Evolutionary conservation across 2,888 invertebrate species (phyloP).

Genomic region (Mesoligia furuncula): DNA sequence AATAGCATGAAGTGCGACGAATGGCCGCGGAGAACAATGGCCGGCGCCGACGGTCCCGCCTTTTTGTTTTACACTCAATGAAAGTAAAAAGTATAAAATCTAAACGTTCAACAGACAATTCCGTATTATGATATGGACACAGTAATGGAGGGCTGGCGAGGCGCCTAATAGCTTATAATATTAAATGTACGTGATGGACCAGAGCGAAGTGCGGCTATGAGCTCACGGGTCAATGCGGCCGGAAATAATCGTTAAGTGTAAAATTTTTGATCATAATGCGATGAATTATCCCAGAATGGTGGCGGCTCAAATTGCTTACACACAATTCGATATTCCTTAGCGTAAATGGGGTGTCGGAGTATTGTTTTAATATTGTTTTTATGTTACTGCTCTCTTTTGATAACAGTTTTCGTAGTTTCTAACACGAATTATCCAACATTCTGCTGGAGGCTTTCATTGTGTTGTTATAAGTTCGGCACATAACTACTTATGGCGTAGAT

Average conservation of each 20-base stretch:
- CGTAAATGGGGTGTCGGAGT: conserved; percentile 30
- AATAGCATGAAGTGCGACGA: conserved; percentile 91
- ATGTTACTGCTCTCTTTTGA: conserved; percentile 9
- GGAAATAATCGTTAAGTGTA: conserved; percentile 81
- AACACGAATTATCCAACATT: neutral
- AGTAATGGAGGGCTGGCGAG: conserved; percentile 88
- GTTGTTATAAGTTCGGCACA: conserved; percentile 28
- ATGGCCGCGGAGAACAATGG: conserved; percentile 89
- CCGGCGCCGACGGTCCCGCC: conserved; percentile 87
- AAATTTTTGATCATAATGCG: conserved; percentile 67
- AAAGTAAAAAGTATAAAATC: conserved; percentile 89
- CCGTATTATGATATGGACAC: conserved; percentile 90
- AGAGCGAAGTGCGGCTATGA: conserved; percentile 72
- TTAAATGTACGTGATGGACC: conserved; percentile 87
- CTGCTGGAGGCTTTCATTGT: conserved; percentile 41
- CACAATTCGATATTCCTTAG: conserved; percentile 40
- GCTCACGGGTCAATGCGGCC: conserved; percentile 72
- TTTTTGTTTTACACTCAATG: conserved; percentile 87
- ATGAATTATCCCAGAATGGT: conserved; percentile 62
- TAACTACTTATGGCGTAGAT: conserved; percentile 25
- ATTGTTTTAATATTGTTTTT: conserved; percentile 46
- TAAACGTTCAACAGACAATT: conserved; percentile 88
- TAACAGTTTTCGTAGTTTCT: neutral
- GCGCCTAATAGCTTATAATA: conserved; percentile 89
- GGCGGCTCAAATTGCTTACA: conserved; percentile 54